phyloP scores from a whole-genome alignment of 2,113 vertebrate genomes.

The Cyanocitta stelleri region DNA sequence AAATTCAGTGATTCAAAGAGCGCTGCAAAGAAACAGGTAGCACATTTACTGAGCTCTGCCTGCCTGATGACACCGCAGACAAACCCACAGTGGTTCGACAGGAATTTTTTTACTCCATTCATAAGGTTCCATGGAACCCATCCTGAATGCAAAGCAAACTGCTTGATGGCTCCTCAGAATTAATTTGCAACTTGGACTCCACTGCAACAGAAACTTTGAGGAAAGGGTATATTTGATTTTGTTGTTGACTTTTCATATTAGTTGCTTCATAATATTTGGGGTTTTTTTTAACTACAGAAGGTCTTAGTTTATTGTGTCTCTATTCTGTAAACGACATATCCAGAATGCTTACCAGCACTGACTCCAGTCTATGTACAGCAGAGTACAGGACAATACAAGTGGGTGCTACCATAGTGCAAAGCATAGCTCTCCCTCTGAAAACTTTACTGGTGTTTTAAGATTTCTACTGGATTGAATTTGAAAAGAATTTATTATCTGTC shows the following conservation, averaged over 20 bases:
- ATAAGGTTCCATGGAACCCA: neutral
- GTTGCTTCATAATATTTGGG: neutral
- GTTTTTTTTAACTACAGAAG: neutral
- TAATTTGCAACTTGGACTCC: neutral
- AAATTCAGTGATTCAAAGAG: neutral
- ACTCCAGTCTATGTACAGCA: neutral
- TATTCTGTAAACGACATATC: neutral
- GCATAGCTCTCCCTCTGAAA: neutral
- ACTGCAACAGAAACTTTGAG: neutral
- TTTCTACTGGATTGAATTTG: neutral
- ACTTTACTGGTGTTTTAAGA: neutral
- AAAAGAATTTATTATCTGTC: neutral
- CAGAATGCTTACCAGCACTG: neutral
- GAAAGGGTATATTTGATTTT: neutral
- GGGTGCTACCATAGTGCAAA: neutral
- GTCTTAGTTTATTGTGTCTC: neutral
- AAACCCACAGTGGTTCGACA: neutral
- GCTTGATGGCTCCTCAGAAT: neutral
- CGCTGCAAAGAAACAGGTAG: neutral
- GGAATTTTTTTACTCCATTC: neutral
- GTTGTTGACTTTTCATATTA: neutral
- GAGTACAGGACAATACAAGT: neutral
- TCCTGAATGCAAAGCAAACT: neutral
- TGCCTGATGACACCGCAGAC: neutral
- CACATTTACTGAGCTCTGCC: neutral